Conservation (phyloP, 2,888 invertebrate genomes). For the Malacosoma neustria region DNA sequence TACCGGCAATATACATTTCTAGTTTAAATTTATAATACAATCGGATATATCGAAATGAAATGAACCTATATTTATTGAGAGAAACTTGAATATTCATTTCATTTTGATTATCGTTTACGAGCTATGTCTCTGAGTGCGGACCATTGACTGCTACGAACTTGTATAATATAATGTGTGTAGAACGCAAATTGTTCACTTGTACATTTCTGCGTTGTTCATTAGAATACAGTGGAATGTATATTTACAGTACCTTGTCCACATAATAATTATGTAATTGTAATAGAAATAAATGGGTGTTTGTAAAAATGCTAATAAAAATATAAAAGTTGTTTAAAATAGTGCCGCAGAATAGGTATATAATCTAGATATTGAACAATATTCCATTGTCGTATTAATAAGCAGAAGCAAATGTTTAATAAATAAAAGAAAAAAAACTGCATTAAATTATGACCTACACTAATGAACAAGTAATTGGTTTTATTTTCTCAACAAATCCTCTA, state of each 20-base stretch:
- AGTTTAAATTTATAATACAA: no score
- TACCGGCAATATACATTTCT: not conserved
- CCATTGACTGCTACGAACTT: not conserved
- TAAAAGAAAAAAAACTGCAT: constrained; percentile 68
- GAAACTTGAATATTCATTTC: no score
- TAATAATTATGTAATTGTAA: constrained; percentile 11
- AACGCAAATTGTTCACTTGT: constrained; percentile 15
- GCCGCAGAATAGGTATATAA: constrained; percentile 67
- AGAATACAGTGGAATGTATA: constrained; percentile 18
- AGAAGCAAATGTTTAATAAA: constrained; percentile 67
- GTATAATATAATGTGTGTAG: constrained; percentile 2
- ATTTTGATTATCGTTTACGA: no score
- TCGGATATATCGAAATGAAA: no score
- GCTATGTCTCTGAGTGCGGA: no score
- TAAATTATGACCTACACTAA: constrained; percentile 75
- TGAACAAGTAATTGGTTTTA: constrained; percentile 35
- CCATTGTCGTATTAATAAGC: constrained; percentile 74
- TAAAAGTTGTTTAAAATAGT: constrained; percentile 75
- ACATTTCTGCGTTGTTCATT: constrained; percentile 15
- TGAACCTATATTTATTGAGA: no score
- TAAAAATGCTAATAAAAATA: constrained; percentile 64
- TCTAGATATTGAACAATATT: constrained; percentile 73
- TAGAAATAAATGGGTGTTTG: constrained; percentile 49
- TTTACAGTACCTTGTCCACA: constrained; percentile 26
- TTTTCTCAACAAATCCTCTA: no score